Conservation (phyloP, 2,797 vertebrate species). For the Eulemur coronatus region DNA sequence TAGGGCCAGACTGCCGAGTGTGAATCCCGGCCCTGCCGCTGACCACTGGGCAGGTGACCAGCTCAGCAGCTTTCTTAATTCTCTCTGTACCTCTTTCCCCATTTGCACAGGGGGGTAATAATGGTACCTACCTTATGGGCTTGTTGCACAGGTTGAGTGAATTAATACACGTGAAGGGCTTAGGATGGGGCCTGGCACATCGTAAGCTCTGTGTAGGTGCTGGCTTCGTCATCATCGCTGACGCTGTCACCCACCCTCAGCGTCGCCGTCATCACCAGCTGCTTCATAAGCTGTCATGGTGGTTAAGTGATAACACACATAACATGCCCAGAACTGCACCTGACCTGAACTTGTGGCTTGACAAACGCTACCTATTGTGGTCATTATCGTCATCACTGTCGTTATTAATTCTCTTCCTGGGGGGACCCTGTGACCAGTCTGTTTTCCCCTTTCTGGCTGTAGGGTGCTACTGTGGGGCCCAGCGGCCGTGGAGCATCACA, state of each 20-base stretch:
- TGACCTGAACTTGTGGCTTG: neutral
- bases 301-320: fast-evolving
- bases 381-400: fast-evolving
- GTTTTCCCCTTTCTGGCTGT: neutral
- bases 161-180: fast-evolving
- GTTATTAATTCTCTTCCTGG: fast-evolving
- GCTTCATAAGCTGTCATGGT: neutral
- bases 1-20: neutral
- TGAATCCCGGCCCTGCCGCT: neutral
- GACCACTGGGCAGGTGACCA: too few relatives aligned
- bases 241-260: neutral
- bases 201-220: fast-evolving
- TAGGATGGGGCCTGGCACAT: neutral
- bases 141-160: neutral
- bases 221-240: neutral
- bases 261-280: fast-evolving
- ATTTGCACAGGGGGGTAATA: fast-evolving
- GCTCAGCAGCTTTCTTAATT: neutral
- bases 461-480: constrained; percentile 95
- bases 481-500: constrained; percentile 95
- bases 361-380: fast-evolving
- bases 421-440: neutral
- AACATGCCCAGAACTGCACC: neutral
- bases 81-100: fast-evolving
- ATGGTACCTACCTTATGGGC: fast-evolving